Conservation (phyloP, 1,140 invertebrate species). For the Archegozetes longisetosus region DNA sequence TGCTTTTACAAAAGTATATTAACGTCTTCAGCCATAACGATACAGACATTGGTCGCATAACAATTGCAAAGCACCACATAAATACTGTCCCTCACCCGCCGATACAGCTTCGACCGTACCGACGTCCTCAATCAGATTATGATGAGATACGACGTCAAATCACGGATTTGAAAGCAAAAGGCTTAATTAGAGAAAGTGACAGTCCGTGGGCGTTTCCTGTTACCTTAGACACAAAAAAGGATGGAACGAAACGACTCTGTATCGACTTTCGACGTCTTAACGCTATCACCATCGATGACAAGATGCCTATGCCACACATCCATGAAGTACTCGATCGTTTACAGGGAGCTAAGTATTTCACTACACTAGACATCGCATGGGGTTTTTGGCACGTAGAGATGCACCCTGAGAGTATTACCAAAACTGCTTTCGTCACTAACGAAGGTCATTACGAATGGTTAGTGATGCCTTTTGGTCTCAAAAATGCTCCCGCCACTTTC, state of each 20-base stretch:
- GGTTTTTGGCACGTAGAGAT: constrained; percentile 21
- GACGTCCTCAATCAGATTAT: neutral
- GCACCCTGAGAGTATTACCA: constrained; percentile 22
- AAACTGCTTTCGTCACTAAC: constrained; percentile 22
- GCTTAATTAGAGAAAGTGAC: constrained; percentile 24
- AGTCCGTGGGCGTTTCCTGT: constrained; percentile 22
- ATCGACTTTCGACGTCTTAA: constrained; percentile 35
- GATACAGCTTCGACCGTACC: neutral
- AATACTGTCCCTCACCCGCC: neutral
- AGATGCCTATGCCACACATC: constrained; percentile 35
- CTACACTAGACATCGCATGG: constrained; percentile 19
- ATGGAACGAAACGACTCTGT: constrained; percentile 26
- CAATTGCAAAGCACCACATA: neutral
- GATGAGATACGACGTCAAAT: constrained; percentile 4
- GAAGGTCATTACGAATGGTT: constrained; percentile 13
- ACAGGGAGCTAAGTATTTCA: constrained; percentile 29
- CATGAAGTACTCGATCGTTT: constrained; percentile 25
- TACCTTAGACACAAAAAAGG: constrained; percentile 19
- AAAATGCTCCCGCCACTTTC: too few species aligned
- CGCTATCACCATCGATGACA: constrained; percentile 28
- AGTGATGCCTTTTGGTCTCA: too few species aligned
- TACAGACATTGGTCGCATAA: neutral
- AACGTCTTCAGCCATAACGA: too few species aligned
- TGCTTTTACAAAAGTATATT: too few species aligned
- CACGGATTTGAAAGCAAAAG: constrained; percentile 19